Evolutionary conservation across 2,113 vertebrate genomes (phyloP).

Genomic region (Pollachius pollachius): DNA sequence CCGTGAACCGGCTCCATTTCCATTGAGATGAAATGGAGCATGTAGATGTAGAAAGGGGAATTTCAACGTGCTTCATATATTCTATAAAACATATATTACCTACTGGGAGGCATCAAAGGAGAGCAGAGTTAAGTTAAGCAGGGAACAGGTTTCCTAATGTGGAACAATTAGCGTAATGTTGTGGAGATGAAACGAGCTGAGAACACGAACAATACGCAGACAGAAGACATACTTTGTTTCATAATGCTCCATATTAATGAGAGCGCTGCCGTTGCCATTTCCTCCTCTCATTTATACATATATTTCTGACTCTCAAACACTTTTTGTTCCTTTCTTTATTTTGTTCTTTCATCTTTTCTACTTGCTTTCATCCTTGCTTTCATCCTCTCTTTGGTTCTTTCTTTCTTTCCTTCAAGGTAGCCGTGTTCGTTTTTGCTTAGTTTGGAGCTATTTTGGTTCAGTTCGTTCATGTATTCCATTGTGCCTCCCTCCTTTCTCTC

Average conservation of each 20-base stretch:
- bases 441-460: not conserved
- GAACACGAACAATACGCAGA: constrained; percentile 13
- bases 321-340: not conserved
- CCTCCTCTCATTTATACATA: not conserved
- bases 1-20: too few species aligned
- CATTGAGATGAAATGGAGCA: too few species aligned
- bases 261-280: not conserved
- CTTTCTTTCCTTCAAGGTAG: not conserved
- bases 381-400: not conserved
- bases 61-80: too few species aligned
- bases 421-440: not conserved
- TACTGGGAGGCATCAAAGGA: constrained; percentile 14
- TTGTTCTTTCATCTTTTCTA: not conserved
- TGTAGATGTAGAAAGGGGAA: too few species aligned
- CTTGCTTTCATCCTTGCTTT: not conserved
- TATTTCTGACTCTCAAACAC: not conserved
- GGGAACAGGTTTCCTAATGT: constrained; percentile 20
- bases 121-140: constrained; percentile 17
- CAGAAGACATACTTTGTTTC: not conserved
- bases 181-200: constrained; percentile 31
- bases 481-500: not conserved
- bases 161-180: constrained; percentile 18
- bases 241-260: not conserved
- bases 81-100: too few species aligned
- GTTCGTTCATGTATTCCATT: not conserved